These are phyloP conservation scores for Frankliniella intonsa DNA, from an alignment of 2,888 invertebrate genomes.

Conservation along the genomic window DNA sequence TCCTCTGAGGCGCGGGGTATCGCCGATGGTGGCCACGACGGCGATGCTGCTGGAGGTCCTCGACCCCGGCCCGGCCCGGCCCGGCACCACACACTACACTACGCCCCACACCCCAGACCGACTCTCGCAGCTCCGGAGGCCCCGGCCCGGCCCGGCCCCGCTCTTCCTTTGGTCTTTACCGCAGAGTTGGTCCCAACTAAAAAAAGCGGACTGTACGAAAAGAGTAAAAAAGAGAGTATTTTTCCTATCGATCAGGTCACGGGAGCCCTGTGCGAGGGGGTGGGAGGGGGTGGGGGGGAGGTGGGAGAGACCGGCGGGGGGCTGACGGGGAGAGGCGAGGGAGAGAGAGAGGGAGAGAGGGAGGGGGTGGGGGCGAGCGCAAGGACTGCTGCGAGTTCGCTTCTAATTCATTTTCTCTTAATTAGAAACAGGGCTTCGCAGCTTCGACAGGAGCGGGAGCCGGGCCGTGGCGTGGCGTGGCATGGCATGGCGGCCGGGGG, in stretches of 20 bases:
- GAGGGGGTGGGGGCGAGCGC: background rate
- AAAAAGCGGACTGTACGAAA: too few species aligned
- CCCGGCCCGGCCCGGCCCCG: too few species aligned
- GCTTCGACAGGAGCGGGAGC: conserved; percentile 21
- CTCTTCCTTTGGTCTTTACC: too few species aligned
- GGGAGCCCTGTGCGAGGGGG: background rate
- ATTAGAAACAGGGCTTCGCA: conserved; percentile 26
- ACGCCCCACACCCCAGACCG: too few species aligned
- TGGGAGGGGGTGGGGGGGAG: background rate
- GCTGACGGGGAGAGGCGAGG: background rate
- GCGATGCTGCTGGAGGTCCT: too few species aligned
- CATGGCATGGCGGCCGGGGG: background rate
- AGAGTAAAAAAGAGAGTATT: conserved; percentile 9
- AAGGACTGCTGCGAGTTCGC: conserved; percentile 23
- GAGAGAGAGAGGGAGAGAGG: background rate
- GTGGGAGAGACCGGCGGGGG: background rate
- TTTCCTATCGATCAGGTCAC: conserved; percentile 20
- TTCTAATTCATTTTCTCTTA: conserved; percentile 27
- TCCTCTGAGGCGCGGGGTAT: too few species aligned
- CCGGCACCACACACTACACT: too few species aligned
- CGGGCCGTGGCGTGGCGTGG: background rate
- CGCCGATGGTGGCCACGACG: too few species aligned
- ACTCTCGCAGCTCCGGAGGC: too few species aligned
- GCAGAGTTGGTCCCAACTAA: too few species aligned
- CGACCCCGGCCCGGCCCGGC: too few species aligned